Evolutionary conservation across 2,888 invertebrate genomes (phyloP), one percentile per base, ranked within the genome.

Genomic region (Eupithecia tripunctaria): DNA sequence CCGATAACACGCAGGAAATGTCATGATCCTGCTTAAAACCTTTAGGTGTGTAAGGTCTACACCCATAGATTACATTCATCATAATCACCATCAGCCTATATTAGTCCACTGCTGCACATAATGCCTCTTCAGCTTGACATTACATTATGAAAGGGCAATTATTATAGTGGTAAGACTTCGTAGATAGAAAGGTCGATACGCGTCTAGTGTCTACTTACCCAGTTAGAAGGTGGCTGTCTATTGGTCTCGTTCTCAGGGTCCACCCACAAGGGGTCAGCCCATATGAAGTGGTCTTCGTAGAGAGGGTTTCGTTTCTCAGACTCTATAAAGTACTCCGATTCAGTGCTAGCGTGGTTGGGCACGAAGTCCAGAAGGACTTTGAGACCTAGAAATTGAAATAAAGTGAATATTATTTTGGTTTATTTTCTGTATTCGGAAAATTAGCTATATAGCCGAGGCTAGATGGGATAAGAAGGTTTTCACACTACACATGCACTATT

Each of bases 281-380:
- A 98, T 0, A 97, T 88, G 85, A 97, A 98, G 84, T 95, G 97
- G 81, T 98, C 96, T 51, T 95, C 96, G 82, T 95, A 98, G 0
- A 95, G 95, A 0, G 95, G 92, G 68, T 95, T 95, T 1, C 89
- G 89, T 0, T 94, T 91, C 2, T 96, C 94, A 0, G 98, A 98
- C 70, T 96, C 94, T 32, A 89, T 85, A 88, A 99, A 99, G 97
- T 99, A 99, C 2, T 96, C 95, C 66, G 98, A 97, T 78, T 97
- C 92, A 67, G 96, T 96, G 77, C 97, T 97, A 0, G 97, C 95
- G 77, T 96, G 96, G 80, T 96, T 96, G 0, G 96, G 96, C 1
- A 96, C 96, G 81, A 96, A 96, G 86, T 96, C 96, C 60, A 96
- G 85, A 1, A 96, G 90, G 0, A 96, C 94, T 85, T 95, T 93